Evolutionary conservation across 2,113 vertebrate species (phyloP).

Genomic region (Phasianus colchicus): DNA sequence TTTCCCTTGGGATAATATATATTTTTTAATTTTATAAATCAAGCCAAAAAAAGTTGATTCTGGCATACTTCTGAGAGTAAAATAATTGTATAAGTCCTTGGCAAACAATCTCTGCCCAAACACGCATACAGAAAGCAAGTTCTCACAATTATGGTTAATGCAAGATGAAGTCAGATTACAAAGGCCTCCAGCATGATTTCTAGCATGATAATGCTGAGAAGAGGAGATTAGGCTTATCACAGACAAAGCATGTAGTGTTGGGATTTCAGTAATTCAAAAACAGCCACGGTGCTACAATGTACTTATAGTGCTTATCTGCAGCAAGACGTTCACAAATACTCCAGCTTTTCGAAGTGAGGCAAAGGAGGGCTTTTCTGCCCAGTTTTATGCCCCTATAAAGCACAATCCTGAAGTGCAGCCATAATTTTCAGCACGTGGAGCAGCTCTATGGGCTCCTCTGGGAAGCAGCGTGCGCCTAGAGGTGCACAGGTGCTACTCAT

Average conservation of each 20-base stretch:
- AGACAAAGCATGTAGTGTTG: neutral
- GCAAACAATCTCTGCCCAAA: constrained; percentile 59
- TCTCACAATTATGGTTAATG: constrained; percentile 61
- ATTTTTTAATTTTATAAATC: neutral
- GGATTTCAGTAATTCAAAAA: constrained; percentile 36
- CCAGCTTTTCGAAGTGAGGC: neutral
- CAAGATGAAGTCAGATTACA: constrained; percentile 48
- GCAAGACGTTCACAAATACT: neutral
- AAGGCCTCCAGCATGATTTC: constrained; percentile 53
- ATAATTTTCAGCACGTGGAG: neutral
- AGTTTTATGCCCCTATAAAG: neutral
- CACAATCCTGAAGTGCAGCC: neutral
- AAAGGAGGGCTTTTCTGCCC: neutral
- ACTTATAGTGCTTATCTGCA: neutral
- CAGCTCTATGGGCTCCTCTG: neutral
- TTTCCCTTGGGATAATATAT: neutral
- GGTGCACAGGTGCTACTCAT: constrained; percentile 61
- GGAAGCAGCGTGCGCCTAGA: neutral
- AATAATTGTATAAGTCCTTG: constrained; percentile 48
- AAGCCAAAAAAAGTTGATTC: neutral
- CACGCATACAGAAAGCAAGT: constrained; percentile 56
- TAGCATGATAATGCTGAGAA: constrained; percentile 47
- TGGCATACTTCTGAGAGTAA: constrained; percentile 39
- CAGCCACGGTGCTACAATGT: neutral
- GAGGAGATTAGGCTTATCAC: constrained; percentile 59